Base-by-base conservation (phyloP, 2,797 vertebrate species). In the Hybognathus amarus region DNA sequence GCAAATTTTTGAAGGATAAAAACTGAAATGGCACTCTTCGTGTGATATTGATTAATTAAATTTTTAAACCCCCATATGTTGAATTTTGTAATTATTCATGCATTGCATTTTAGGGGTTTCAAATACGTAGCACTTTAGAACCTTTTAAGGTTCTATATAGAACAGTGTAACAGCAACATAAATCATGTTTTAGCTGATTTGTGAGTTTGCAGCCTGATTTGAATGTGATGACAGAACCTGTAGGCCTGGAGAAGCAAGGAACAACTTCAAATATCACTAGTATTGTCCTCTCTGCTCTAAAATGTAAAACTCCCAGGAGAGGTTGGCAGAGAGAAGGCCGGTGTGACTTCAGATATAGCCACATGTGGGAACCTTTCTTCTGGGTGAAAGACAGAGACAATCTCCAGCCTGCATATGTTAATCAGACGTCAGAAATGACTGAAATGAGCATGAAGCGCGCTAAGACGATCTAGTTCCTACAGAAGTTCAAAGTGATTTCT, bases 331-430 rank as follows among this genome's bases (percentile, higher is more conserved):
- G 79, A 78, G 66, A 79, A 71, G 56, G 30, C 87, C 50, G 88
- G 87, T 91, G 80, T 91, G 88, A 94, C 89, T n/a, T 91, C 91
- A 89, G 87, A 85, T 70, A 78, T 91, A 90, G 87, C 91, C 91
- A 86, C 91, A 93, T 90, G 86, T 59, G 85, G 93, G 93, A 93
- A 91, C 90, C 90, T 89, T 90, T 86, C 85, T 89, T 88, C 89
- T 89, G 69, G 81, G 76, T 27, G 40, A 69, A 85, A 88, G 79
- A 70, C 79, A 66, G 52, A 83, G 38, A 56, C 82, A 6, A 10
- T 84, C 80, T 89, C 89, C 78, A 78, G 63, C 27, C 80, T 77
- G 40, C 83, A 70, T 76, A 80, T 86, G 71, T 83, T 86, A 84
- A 78, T 81, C 82, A 83, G 83, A 81, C 36, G 38, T 86, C 61